These are phyloP conservation scores for Conus canariensis DNA, from an alignment of 2,888 invertebrate genomes.

Conservation along the genomic window DNA sequence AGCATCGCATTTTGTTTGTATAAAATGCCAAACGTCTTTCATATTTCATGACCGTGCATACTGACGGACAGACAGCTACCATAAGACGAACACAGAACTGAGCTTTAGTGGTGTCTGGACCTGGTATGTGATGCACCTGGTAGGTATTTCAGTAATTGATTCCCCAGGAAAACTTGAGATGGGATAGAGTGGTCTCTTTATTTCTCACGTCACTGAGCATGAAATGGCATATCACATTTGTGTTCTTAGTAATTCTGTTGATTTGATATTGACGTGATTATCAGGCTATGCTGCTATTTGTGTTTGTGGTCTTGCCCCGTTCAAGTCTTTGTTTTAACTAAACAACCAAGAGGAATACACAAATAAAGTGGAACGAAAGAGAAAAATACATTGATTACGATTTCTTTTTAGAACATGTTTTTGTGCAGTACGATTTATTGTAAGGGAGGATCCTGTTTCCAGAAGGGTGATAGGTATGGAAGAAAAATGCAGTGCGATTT, in stretches of 20 bases:
- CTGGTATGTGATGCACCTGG: not conserved
- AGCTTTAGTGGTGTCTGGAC: not conserved
- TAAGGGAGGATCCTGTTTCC: too few species aligned
- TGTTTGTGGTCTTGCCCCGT: not conserved
- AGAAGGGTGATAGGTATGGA: too few species aligned
- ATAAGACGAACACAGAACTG: not conserved
- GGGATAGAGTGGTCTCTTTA: not conserved
- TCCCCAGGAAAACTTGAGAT: too few species aligned
- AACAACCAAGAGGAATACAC: not conserved
- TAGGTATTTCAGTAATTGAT: not conserved
- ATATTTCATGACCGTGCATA: not conserved
- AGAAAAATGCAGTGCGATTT: too few species aligned
- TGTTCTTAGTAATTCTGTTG: not conserved
- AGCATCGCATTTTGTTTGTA: not conserved
- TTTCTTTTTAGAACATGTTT: too few species aligned
- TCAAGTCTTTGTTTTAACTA: not conserved
- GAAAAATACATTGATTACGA: too few species aligned
- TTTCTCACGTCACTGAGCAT: not conserved
- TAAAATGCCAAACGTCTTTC: constrained; percentile 35
- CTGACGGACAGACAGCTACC: not conserved
- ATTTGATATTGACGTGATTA: not conserved
- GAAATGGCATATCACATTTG: constrained; percentile 15
- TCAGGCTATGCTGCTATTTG: not conserved
- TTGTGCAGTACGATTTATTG: too few species aligned
- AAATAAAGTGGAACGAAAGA: not conserved